phyloP scores from a whole-genome alignment of 1,140 invertebrate genomes.

The Plectrocnemia conspersa region DNA sequence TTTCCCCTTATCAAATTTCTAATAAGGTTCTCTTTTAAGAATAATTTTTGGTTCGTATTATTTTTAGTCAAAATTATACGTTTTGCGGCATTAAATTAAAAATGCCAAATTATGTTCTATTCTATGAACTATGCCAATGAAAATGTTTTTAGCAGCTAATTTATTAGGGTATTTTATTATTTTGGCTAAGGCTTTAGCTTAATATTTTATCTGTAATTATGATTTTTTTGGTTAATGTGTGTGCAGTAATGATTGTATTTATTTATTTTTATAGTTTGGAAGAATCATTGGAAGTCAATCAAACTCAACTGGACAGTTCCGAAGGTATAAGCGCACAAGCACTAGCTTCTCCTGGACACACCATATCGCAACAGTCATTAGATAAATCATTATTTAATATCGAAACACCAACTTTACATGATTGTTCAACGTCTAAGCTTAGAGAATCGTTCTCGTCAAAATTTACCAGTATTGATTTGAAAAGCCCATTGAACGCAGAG shows the following conservation, averaged over 20 bases:
- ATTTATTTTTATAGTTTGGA: conserved; percentile 53
- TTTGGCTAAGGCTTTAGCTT: background rate
- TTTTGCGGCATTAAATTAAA: no score
- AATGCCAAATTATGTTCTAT: no score
- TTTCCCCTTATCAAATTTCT: no score
- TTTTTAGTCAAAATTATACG: no score
- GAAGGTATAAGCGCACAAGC: conserved; percentile 21
- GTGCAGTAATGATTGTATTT: no score
- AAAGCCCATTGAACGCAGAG: conserved; percentile 7
- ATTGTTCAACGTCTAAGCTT: conserved; percentile 3
- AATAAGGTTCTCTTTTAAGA: no score
- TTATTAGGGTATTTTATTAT: background rate
- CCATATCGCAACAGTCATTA: conserved; percentile 11
- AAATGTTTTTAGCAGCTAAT: no score
- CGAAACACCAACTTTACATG: conserved; percentile 32
- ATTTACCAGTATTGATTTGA: conserved; percentile 10
- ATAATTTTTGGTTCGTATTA: no score
- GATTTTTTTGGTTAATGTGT: no score
- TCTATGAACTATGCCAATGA: no score
- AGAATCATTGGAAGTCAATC: conserved; percentile 47
- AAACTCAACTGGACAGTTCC: conserved; percentile 14
- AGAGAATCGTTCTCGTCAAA: background rate
- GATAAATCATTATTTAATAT: conserved; percentile 33
- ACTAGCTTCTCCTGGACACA: conserved; percentile 21
- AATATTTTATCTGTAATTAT: conserved; percentile 4